Base-by-base conservation (phyloP, 1,140 invertebrate species). In the Neodiprion virginianus region DNA sequence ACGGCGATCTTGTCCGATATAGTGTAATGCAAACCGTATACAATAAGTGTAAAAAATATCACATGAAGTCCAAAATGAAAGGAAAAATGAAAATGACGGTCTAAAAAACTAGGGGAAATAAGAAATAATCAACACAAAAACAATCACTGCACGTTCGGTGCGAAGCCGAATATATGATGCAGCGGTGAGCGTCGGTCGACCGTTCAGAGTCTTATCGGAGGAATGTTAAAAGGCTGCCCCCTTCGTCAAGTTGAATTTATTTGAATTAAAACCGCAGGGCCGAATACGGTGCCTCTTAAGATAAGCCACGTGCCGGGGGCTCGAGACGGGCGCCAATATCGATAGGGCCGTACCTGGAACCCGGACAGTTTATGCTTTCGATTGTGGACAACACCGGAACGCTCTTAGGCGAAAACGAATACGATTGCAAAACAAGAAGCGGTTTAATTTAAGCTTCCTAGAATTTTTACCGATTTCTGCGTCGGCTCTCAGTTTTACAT, bases 351-450 rank as follows among this genome's bases (percentile, higher is more conserved):
- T 77, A 74, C 77, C 81, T 79, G 76, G 67, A 49, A 23, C 71
- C 73, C 79, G 82, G 80, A 86, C 85, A 88, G 84, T 88, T 88
- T 88, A 88, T 88, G 87, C 86, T 83, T 81, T 83, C 85, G 87
- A 88, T 88, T 88, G 86, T 87, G 76, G 83, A 80, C 87, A 82
- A 88, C 87, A 88, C 83, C 85, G 83, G 87, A 88, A 88, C 87
- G 86, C 87, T 88, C 86, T 88, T 86, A 88, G 81, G 79, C 74
- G 79, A 69, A 69, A 23, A 47, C 81, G 75, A 75, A 84, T 72
- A 74, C 75, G 40, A 76, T 79, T 73, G 73, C 77, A 81, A 82
- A 84, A 86, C 82, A 82, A 84, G 80, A 75, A 82, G 75, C 79
- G 76, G 75, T 82, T 85, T 83, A 87, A 87, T 87, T 88, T 86